phyloP scores from a whole-genome alignment of 64 coral and sea anemone species.

The Catalaphyllia jardinei region DNA sequence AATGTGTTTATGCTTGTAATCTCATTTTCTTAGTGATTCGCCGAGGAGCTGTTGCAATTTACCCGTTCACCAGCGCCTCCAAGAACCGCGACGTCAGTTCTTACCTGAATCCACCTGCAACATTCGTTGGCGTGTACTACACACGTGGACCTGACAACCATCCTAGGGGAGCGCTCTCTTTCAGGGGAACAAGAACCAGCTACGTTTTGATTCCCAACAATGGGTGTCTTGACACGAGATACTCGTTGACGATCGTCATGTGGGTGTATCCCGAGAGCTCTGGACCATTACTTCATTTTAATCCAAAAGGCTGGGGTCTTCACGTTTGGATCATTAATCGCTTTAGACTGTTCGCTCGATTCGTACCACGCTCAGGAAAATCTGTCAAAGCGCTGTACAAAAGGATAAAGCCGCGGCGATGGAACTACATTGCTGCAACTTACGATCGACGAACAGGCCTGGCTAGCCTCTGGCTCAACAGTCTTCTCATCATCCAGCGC shows the following conservation, averaged over 20 bases:
- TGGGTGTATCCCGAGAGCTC: conserved; percentile 67
- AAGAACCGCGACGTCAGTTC: conserved; percentile 45
- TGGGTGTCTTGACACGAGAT: conserved; percentile 66
- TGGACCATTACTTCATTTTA: conserved; percentile 72
- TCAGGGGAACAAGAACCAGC: conserved; percentile 56
- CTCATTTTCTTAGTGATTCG: conserved; percentile 39
- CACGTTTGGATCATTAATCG: conserved; percentile 16
- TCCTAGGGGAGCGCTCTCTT: conserved; percentile 37
- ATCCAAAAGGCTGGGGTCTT: conserved; percentile 31
- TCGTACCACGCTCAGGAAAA: background rate
- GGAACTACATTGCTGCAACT: conserved; percentile 70
- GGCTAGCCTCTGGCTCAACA: conserved; percentile 57
- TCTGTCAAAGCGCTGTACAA: background rate
- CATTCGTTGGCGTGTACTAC: conserved; percentile 31
- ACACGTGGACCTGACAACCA: conserved; percentile 48
- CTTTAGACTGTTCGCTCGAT: conserved; percentile 36
- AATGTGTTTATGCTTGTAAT: background rate
- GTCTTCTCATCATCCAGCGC: conserved; percentile 16
- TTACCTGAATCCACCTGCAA: conserved; percentile 38
- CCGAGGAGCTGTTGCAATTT: conserved; percentile 51
- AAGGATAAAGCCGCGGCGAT: conserved; percentile 27
- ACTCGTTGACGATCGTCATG: conserved; percentile 54
- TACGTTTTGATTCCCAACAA: conserved; percentile 71
- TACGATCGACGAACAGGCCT: conserved; percentile 45
- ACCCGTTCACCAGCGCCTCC: conserved; percentile 25